Percentiles rank a stretch among this genome's conserved stretches.
Evolutionary conservation across 2,888 invertebrate species (phyloP).

Genomic region (Pyralis farinalis): DNA sequence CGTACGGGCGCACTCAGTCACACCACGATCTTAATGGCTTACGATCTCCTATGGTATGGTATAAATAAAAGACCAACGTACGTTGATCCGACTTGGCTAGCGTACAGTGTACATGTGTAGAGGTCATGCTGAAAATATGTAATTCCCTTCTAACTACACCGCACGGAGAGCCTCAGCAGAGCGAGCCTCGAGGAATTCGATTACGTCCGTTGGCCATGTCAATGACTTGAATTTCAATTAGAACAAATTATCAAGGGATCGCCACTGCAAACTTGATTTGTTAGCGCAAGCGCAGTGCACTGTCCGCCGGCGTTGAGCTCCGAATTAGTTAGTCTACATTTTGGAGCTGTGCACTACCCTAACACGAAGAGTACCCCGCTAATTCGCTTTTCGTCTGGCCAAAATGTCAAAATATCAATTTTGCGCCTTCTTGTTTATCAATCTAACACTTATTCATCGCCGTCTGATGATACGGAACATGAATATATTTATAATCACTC

Average conservation of each 20-base stretch:
- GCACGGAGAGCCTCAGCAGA: constrained; percentile 29
- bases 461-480: no score
- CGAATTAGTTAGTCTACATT: constrained; percentile 27
- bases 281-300: constrained; percentile 48
- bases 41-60: no score
- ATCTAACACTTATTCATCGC: no score
- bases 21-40: no score
- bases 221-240: constrained; percentile 87
- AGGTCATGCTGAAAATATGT: no score
- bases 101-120: no score
- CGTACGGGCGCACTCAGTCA: no score
- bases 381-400: constrained; percentile 17
- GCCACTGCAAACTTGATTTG: constrained; percentile 72
- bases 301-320: constrained; percentile 17
- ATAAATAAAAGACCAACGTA: no score
- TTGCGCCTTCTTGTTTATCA: no score
- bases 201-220: constrained; percentile 81
- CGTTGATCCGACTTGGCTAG: no score
- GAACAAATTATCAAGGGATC: constrained; percentile 81
- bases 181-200: constrained; percentile 69
- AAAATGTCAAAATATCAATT: constrained; percentile 7
- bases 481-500: no score
- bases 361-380: constrained; percentile 13
- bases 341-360: constrained; percentile 18
- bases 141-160: constrained; percentile 1